A percentile compares a stretch with the other conserved stretches of the same genome.
Conservation (phyloP, 1,140 invertebrate species). For the Eupristina koningsbergeri region DNA sequence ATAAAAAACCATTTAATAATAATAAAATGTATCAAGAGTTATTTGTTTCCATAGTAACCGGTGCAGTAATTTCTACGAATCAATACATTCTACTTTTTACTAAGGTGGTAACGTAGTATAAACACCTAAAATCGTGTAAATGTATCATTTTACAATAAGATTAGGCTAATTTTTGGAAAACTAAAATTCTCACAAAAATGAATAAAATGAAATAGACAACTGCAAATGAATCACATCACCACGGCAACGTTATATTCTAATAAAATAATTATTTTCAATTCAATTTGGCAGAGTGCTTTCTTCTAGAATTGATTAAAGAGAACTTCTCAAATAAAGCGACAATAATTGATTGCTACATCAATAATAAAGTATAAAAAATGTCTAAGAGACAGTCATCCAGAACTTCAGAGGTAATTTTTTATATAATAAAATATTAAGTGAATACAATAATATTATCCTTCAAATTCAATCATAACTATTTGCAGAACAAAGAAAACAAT, state of each 20-base stretch:
- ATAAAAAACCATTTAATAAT: too few species aligned
- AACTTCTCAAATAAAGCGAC: not conserved
- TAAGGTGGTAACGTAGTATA: not conserved
- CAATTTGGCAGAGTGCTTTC: not conserved
- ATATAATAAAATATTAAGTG: too few species aligned
- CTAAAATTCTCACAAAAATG: not conserved
- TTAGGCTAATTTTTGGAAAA: not conserved
- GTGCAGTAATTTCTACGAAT: not conserved
- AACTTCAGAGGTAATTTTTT: not conserved
- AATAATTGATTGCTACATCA: not conserved
- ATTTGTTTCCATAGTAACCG: not conserved
- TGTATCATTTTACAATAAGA: not conserved
- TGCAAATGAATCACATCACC: not conserved
- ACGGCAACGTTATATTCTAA: not conserved
- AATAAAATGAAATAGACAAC: not conserved
- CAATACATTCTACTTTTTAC: not conserved
- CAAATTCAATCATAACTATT: not conserved
- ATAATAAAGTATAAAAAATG: not conserved
- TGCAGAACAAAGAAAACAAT: too few species aligned
- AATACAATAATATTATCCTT: too few species aligned
- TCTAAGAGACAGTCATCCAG: not conserved
- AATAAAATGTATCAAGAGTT: not conserved
- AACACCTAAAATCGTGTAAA: not conserved
- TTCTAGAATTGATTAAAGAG: not conserved
- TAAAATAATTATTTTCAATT: not conserved